Percentiles rank a stretch among this genome's conserved stretches.
Conservation (phyloP, 2,797 vertebrate genomes). For the Manis pentadactyla region DNA sequence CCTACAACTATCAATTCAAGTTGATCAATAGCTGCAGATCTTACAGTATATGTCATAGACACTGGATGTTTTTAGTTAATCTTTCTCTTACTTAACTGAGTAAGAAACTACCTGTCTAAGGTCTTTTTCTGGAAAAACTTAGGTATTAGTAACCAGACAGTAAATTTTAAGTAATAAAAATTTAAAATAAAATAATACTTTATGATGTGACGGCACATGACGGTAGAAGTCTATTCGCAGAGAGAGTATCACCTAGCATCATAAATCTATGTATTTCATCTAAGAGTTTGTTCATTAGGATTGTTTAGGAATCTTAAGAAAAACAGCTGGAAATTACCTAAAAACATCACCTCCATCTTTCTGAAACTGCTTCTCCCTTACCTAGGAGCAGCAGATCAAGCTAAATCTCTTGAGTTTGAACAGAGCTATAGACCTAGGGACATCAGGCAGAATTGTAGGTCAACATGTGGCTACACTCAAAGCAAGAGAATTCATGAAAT, state of each 20-base stretch:
- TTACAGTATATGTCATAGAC: neutral
- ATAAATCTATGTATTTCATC: neutral
- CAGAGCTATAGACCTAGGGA: neutral
- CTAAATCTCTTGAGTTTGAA: neutral
- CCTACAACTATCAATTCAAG: neutral
- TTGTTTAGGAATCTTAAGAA: neutral
- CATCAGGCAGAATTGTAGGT: neutral
- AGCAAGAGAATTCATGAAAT: neutral
- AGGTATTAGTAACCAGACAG: neutral
- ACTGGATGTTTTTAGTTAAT: neutral
- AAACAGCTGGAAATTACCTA: neutral
- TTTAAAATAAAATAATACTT: conserved; percentile 23
- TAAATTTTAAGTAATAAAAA: conserved; percentile 42
- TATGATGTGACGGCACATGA: neutral
- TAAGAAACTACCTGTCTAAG: neutral
- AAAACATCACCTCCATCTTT: neutral
- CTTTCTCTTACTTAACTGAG: neutral
- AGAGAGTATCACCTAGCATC: neutral
- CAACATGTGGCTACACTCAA: neutral
- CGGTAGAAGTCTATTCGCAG: neutral
- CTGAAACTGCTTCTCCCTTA: neutral
- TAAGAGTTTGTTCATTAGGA: neutral
- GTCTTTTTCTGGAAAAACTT: neutral
- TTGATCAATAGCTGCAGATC: neutral
- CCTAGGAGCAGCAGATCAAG: neutral